These are phyloP conservation scores for Plectrocnemia conspersa DNA, from an alignment of 1,140 invertebrate genomes.

Conservation along the genomic window DNA sequence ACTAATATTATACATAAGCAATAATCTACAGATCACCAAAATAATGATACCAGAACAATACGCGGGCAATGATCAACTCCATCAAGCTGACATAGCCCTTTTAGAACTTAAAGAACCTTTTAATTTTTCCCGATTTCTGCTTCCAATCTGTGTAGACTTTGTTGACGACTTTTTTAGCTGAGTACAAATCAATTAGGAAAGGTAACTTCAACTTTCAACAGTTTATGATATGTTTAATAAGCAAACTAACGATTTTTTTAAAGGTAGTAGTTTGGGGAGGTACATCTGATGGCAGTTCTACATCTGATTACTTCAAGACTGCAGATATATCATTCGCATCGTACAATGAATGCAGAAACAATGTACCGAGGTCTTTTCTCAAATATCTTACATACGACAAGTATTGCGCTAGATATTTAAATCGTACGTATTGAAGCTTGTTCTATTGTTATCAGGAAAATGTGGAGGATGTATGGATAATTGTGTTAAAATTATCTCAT, in stretches of 20 bases:
- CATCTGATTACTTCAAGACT: not conserved
- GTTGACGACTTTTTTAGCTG: not conserved
- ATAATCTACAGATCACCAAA: constrained; percentile 5
- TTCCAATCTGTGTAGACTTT: constrained; percentile 12
- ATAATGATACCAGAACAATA: constrained; percentile 6
- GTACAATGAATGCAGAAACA: constrained; percentile 1
- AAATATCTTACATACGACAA: constrained; percentile 19
- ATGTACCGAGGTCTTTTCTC: not conserved
- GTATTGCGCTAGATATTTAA: constrained; percentile 19
- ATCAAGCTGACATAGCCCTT: constrained; percentile 16
- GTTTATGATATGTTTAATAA: not conserved
- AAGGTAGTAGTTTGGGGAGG: constrained; percentile 21
- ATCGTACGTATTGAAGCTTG: constrained; percentile 5
- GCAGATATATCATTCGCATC: constrained; percentile 4
- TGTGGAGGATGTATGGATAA: no score
- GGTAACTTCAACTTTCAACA: constrained; percentile 9
- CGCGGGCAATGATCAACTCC: constrained; percentile 7
- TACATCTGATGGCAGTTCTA: constrained; percentile 3
- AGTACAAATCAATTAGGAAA: constrained; percentile 2
- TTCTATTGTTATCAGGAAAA: no score
- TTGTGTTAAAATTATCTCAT: no score
- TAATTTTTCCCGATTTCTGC: not conserved
- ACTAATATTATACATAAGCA: not conserved
- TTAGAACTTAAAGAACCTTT: constrained; percentile 1
- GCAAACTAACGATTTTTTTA: not conserved